Percentiles rank a stretch among this genome's conserved stretches.
Conservation (phyloP, 2,797 vertebrate genomes). For the Neosalanx taihuensis region DNA sequence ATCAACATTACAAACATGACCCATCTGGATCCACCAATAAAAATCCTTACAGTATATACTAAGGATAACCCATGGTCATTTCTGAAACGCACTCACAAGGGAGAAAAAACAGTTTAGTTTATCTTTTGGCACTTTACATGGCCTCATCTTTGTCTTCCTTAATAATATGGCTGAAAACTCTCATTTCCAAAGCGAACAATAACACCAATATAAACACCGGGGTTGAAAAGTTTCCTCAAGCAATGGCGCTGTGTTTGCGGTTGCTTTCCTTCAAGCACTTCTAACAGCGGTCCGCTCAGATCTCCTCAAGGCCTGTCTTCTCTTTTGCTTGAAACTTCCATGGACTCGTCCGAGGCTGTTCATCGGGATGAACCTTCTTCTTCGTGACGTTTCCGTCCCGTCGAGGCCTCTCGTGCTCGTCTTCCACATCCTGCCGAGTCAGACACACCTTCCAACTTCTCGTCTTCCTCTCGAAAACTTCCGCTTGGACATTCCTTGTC, state of each 20-base stretch:
- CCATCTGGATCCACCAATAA: constrained; percentile 50
- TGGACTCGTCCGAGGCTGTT: constrained; percentile 26
- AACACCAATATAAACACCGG: constrained; percentile 40
- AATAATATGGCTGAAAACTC: constrained; percentile 65
- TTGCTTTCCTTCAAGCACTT: constrained; percentile 16
- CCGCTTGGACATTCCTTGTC: not conserved
- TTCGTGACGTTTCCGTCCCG: constrained; percentile 2
- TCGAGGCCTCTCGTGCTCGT: not conserved
- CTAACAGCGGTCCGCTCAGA: constrained; percentile 2
- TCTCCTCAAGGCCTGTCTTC: not conserved
- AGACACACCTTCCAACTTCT: not conserved
- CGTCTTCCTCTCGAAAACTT: not conserved
- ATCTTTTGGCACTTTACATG: not conserved
- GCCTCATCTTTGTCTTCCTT: constrained; percentile 39
- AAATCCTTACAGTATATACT: constrained; percentile 40
- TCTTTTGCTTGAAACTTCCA: not conserved
- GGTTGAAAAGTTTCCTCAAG: constrained; percentile 33
- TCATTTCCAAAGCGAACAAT: constrained; percentile 45
- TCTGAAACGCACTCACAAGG: constrained; percentile 17
- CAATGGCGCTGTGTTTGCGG: constrained; percentile 33
- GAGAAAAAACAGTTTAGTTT: not conserved
- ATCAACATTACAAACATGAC: constrained; percentile 41
- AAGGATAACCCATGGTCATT: constrained; percentile 35
- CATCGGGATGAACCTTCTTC: constrained; percentile 30
- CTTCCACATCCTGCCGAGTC: not conserved